Base-by-base conservation (phyloP, 2,888 invertebrate genomes). In the Plagiodera versicolora region DNA sequence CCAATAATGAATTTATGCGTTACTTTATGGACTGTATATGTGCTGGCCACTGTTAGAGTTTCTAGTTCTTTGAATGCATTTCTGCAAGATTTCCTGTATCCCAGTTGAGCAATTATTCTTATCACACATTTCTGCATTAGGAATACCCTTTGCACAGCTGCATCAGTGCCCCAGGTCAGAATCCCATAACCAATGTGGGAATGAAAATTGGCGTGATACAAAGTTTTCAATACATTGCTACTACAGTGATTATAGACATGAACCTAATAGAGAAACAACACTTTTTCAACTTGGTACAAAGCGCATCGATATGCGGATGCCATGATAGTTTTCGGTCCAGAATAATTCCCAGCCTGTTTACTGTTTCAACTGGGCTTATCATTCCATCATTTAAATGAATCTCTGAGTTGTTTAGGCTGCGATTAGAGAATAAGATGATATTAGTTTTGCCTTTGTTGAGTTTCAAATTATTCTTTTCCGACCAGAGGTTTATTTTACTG, bases 241-340 rank as follows among this genome's bases (percentile, higher is more conserved):
- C 50, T 50, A 14, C 50, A 50, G 30, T 50, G 50, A 30, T 50
- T 50, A n/a, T n/a, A 50, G 56, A 56, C 50, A 50, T 50, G 10
- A n/a, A 1, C 47, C 19, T 16, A 47, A 17, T 10, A 18, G 47
- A 47, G 17, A 17, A 47, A 6, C 24, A 24, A 24, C 24, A 24
- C 6, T 24, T 24, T 24, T 17, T 17, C 14, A 47, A 47, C 18
- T 47, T 16, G 6, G 6, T 24, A 24, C 24, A 24, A 24, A 24
- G 24, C 6, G 24, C 24, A 24, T 24, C 24, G 24, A 24, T 24
- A 24, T 24, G 24, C 3, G 24, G 24, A 24, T 24, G 24, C 24
- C 24, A 24, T 24, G 24, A 24, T 24, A 24, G 24, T 24, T 24
- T 24, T 24, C 24, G 24, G 3, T 24, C 24, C 24, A 24, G 24